Base-by-base conservation (phyloP, 2,888 invertebrate species). In the Watsonalla cultraria region DNA sequence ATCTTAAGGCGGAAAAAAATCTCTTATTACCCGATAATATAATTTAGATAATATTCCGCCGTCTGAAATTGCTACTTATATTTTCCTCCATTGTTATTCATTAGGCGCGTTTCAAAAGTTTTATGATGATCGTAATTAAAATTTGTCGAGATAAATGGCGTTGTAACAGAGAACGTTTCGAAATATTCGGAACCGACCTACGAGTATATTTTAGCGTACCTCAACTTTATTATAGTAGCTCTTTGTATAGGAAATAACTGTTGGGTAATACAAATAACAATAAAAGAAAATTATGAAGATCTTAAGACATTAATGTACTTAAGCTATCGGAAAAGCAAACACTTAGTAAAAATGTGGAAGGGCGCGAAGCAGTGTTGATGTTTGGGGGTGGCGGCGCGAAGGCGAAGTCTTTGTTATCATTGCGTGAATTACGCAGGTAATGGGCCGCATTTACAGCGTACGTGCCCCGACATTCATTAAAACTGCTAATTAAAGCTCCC, bases 401-500 rank as follows among this genome's bases (percentile, higher is more conserved):
- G 61, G 52, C 55, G 24, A 24, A 24, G 62, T 66, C 78, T 79
- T 81, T 85, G 84, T 86, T 85, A 88, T 86, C 86, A 78, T 78
- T 79, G 81, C 82, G 84, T 82, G 86, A 87, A 86, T 84, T 80
- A 84, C 82, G 78, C 78, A 84, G 85, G 86, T 86, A 87, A 87
- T 85, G 85, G 83, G 78, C 73, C 83, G 81, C 84, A 78, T 85
- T 86, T 80, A 83, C 78, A 78, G 76, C 81, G 86, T 82, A 88
- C 88, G 88, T 88, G 88, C 80, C 83, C 72, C 77, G 80, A 86
- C 86, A 88, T 88, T 88, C 82, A 88, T 88, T 88, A 87, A 78
- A 78, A 73, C 72, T 80, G 78, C 86, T 88, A 88, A 88, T 88
- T 88, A 87, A 84, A 86, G 82, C 80, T 72, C 74, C 74, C 77